These are phyloP conservation scores for Chelonia mydas DNA, from an alignment of 2,797 vertebrate species.

Conservation along the genomic window DNA sequence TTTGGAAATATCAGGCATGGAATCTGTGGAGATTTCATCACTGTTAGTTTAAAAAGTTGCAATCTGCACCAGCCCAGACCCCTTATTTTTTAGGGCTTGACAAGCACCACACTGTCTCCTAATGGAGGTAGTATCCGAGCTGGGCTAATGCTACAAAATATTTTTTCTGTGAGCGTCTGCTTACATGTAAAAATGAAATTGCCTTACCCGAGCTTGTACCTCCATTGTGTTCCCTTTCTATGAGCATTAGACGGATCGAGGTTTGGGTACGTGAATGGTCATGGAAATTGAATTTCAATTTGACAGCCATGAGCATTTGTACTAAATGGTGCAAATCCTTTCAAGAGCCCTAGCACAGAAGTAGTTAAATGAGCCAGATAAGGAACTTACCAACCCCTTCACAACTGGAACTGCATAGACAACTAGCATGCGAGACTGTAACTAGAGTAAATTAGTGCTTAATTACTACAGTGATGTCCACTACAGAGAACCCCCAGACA, in stretches of 20 bases:
- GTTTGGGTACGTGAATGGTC: background rate
- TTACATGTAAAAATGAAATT: background rate
- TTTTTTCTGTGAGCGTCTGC: background rate
- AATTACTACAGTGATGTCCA: too few species aligned
- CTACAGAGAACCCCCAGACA: too few species aligned
- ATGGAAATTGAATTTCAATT: background rate
- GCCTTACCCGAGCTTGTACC: background rate
- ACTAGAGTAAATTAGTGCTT: background rate
- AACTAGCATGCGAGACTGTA: background rate
- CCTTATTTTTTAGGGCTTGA: background rate
- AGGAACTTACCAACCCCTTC: background rate
- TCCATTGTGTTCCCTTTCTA: background rate
- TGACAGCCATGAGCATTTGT: background rate
- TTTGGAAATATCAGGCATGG: constrained; percentile 14
- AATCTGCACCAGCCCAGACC: background rate
- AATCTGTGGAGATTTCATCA: constrained; percentile 10
- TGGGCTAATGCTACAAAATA: background rate
- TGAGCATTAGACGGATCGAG: background rate
- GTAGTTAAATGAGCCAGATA: background rate
- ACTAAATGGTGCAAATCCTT: background rate
- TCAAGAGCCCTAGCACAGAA: accelerated
- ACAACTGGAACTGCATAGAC: background rate
- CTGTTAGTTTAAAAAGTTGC: background rate
- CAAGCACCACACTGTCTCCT: background rate
- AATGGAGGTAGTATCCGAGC: background rate